Percentiles rank a stretch among this genome's conserved stretches.
phyloP scores from a whole-genome alignment of 2,113 vertebrate species.

The Onychorhynchus coronatus region DNA sequence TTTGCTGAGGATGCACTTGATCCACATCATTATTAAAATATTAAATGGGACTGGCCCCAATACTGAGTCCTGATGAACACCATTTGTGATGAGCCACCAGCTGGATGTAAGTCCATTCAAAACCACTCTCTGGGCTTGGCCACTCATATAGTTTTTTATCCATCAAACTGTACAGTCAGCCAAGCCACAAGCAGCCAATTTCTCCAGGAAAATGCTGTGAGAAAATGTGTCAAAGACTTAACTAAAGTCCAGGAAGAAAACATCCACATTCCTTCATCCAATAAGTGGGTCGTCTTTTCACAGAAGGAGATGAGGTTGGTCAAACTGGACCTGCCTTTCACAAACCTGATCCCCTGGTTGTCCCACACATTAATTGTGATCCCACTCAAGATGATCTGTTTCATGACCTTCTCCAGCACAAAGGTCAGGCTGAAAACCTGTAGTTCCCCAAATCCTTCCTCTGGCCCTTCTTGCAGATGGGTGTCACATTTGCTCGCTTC shows the following conservation, averaged over 20 bases:
- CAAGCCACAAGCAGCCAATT: neutral
- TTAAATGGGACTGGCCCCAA: neutral
- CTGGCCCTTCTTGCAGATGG: neutral
- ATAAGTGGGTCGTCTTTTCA: neutral
- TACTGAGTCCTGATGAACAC: neutral
- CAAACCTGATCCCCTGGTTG: neutral
- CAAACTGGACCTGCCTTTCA: neutral
- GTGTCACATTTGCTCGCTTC: neutral
- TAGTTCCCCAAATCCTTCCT: neutral
- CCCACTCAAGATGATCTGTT: neutral
- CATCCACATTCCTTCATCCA: neutral
- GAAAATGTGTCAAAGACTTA: neutral
- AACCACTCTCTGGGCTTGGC: fast-evolving
- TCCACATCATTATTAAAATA: neutral
- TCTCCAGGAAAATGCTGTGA: neutral
- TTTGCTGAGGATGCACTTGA: neutral
- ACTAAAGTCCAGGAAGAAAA: neutral
- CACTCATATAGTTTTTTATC: neutral
- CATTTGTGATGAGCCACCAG: neutral
- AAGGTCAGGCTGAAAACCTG: neutral
- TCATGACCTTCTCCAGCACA: neutral
- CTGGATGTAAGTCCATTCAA: neutral
- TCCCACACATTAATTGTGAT: neutral
- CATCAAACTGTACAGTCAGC: no score
- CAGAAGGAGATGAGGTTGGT: neutral